Evolutionary conservation across 2,113 vertebrate genomes (phyloP).

Genomic region (Cyanistes caeruleus): DNA sequence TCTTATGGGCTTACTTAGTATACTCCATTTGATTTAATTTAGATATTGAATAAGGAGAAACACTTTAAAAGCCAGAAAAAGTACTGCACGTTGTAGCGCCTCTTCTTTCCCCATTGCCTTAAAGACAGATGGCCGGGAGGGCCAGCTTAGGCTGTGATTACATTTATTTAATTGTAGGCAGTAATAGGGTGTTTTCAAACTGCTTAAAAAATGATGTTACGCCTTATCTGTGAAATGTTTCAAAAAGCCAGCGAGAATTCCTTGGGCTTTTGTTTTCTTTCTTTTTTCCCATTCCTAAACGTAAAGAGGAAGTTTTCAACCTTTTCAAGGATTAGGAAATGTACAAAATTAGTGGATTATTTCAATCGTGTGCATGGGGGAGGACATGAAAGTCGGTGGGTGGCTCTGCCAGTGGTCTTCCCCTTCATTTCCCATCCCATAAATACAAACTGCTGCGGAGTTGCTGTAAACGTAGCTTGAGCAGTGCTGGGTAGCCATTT

Average conservation of each 20-base stretch:
- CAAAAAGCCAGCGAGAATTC: background rate
- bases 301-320: background rate
- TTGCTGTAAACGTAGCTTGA: background rate
- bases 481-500: background rate
- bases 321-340: background rate
- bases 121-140: conserved; percentile 52
- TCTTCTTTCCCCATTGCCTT: conserved; percentile 4
- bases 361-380: background rate
- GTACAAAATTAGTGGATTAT: background rate
- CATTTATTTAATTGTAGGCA: conserved; percentile 9
- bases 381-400: background rate
- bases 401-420: background rate
- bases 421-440: background rate
- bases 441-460: background rate
- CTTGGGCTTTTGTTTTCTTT: background rate
- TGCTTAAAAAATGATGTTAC: background rate
- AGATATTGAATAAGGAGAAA: conserved; percentile 79
- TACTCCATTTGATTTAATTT: conserved; percentile 81
- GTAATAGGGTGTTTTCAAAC: conserved; percentile 13
- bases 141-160: conserved; percentile 36
- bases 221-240: background rate
- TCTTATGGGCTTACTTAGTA: conserved; percentile 77
- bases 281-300: background rate
- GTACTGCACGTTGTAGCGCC: conserved; percentile 28
- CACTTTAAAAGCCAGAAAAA: conserved; percentile 75